Evolutionary conservation across 2,113 vertebrate species (phyloP).

Genomic region (Himantopus leucocephalus): DNA sequence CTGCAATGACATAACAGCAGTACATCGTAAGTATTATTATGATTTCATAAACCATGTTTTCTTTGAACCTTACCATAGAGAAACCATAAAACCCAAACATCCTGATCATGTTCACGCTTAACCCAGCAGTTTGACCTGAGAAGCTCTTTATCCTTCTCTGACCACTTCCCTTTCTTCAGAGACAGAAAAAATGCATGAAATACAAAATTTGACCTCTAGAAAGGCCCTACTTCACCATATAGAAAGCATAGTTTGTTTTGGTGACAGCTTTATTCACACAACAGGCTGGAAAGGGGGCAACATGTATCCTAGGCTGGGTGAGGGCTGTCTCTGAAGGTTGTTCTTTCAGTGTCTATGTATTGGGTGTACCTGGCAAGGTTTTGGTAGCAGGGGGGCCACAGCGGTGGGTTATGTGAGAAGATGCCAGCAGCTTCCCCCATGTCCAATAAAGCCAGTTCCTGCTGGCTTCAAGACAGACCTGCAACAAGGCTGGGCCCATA

Average conservation of each 20-base stretch:
- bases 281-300: background rate
- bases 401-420: background rate
- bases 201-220: background rate
- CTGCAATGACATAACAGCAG: background rate
- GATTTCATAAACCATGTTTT: background rate
- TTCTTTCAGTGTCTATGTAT: background rate
- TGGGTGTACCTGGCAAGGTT: background rate
- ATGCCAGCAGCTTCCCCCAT: background rate
- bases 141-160: background rate
- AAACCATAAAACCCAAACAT: background rate
- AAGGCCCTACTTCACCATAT: background rate
- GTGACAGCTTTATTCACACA: background rate
- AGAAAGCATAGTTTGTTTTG: background rate
- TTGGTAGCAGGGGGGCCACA: background rate
- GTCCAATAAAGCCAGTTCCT: background rate
- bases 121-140: background rate
- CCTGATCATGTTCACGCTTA: background rate
- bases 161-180: background rate
- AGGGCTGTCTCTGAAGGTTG: background rate
- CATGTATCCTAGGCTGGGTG: background rate
- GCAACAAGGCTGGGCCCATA: accelerated
- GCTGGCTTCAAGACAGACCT: background rate
- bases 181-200: background rate
- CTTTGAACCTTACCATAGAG: background rate
- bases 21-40: background rate